Evolutionary conservation across 2,113 vertebrate species (phyloP).

Genomic region (Xenopus borealis): DNA sequence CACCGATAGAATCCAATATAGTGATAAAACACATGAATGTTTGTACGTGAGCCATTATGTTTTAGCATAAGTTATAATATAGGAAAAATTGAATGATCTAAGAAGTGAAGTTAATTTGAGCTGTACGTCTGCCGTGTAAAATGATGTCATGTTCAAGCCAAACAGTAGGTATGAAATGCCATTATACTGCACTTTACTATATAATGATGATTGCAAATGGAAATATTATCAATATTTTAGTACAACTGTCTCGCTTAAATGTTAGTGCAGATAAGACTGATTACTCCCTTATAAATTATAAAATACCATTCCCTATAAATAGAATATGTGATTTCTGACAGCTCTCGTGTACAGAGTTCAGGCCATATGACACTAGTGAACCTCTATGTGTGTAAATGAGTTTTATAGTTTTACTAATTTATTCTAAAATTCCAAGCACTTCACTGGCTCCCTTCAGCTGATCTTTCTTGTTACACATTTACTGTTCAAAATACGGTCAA

Average conservation of each 20-base stretch:
- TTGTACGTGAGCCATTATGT: too few relatives aligned
- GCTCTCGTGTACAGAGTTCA: not conserved
- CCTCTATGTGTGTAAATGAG: conserved; percentile 52
- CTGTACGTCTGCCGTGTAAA: too few relatives aligned
- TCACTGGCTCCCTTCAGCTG: conserved; percentile 54
- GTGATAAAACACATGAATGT: too few relatives aligned
- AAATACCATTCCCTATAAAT: not conserved
- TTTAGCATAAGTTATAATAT: too few relatives aligned
- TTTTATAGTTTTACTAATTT: conserved; percentile 53
- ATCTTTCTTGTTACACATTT: conserved; percentile 58
- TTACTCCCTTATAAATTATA: not conserved
- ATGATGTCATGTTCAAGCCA: too few relatives aligned
- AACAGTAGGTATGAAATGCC: not conserved
- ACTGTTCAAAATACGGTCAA: conserved; percentile 56
- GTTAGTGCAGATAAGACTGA: too few relatives aligned
- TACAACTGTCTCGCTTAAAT: too few relatives aligned
- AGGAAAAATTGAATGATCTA: too few relatives aligned
- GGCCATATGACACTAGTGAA: not conserved
- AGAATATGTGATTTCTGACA: conserved; percentile 2
- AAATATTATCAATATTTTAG: too few relatives aligned
- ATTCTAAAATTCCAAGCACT: conserved; percentile 54
- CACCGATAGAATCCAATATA: too few relatives aligned
- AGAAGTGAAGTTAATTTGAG: too few relatives aligned
- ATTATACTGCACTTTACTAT: not conserved
- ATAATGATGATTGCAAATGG: too few relatives aligned